Base-by-base conservation (phyloP, 2,113 vertebrate species). In the Copsychus sechellarum region DNA sequence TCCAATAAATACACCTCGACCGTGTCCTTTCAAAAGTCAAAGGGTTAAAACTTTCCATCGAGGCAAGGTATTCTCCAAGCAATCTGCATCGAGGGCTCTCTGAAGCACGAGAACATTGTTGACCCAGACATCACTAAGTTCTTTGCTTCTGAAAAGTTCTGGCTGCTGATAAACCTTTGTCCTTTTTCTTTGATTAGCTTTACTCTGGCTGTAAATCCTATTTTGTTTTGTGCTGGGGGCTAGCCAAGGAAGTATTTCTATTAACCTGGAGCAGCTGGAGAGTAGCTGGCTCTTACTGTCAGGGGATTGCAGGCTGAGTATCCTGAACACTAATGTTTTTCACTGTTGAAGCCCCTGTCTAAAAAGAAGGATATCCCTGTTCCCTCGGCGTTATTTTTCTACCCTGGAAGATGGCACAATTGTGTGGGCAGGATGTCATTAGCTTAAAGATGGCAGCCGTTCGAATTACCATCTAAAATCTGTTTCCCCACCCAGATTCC, bases 111-210 rank as follows among this genome's bases (percentile, higher is more conserved):
- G 82, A 86, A 83, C 7, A 10, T 34, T 94, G 71, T 88, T 88
- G 92, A 93, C 76, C 72, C 91, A 83, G 82, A 86, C 80, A 40
- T 81, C 80, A 9, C 82, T 71, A 67, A 88, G 76, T 88, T 91
- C 82, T 78, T 81, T 74, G 48, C 90, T 94, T 92, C 83, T 22
- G 33, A 94, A 86, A 94, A 96, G 81, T 94, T 95, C 92, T 92
- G 60, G 40, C 72, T 88, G 80, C 83, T 82, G 86, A 94, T 94
- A 94, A 96, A 92, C 90, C 92, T 96, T 93, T 93, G 90, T 94
- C 90, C 92, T 92, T 92, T 94, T 88, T 60, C 85, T 95, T 96
- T 96, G 96, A 96, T 93, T 93, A 94, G 85, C 81, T 95, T 94
- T 88, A 83, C 64, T 90, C 85, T 50, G 69, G 88, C 80, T 81